Evolutionary conservation across 1,140 invertebrate genomes (phyloP), one percentile per base, ranked within the genome.

Genomic region (Harlomillsia oculata): DNA sequence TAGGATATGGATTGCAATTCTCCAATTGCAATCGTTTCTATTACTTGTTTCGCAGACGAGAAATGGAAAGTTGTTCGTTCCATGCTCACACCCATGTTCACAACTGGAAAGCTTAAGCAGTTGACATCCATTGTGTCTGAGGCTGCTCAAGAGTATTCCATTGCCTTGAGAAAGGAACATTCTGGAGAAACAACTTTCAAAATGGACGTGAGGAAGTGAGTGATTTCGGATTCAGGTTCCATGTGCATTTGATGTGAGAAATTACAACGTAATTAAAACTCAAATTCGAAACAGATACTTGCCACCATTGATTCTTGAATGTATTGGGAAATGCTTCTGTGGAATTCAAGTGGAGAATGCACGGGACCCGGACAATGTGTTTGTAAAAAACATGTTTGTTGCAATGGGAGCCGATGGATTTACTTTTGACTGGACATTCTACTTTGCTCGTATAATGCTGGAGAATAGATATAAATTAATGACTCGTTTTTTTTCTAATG

Each of bases 41-140:
- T 72, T 68, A 20, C 73, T 79, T 63, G 63, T 79, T 14, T 13
- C 73, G 79, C 32, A 50, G 78, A 77, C 16, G 70, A 74, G 8
- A 69, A 72, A 29, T 63, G 60, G 60, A 58, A 53, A 29, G 39
- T 32, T 14, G 46, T 63, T 4, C 34, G 60, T n/a, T 21, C 32
- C 11, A 18, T 16, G 6, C 21, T 58, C 13, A 54, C 56, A 5
- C 60, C 51, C 5, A 39, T 34, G 3, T 56, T 63, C 13, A 55
- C 52, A 21, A 29, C 60, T 5, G 45, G 45, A 37, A 53, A 45
- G 16, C n/a, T 59, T 3, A 51, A 29, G 14, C 46, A 57, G 25
- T 44, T 58, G 46, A 29, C 49, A 14, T 16, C 16, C 45, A n/a
- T 16, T 14, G 25, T 39, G 18, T n/a, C 8, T 11, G 26, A 40